Base-by-base conservation (phyloP, 64 coral and sea anemone genomes). In the Montipora foliosa region DNA sequence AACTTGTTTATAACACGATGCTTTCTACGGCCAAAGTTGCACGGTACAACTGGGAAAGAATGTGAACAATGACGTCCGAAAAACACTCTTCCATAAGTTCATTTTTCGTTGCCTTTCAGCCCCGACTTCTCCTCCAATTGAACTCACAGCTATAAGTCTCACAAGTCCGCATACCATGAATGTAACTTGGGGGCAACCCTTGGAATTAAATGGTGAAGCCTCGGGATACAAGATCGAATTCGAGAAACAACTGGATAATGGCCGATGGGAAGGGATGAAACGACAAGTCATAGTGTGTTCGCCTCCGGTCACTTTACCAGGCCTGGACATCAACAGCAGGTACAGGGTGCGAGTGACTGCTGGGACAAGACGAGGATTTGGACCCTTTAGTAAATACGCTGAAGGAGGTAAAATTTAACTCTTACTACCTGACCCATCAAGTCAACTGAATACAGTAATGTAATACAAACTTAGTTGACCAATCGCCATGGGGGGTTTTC, bases 291-390 rank as follows among this genome's bases (percentile, higher is more conserved):
- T 86, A 64, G 67, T 44, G 20, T 72, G 82, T 12, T 13, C 16
- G 8, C 45, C 67, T 50, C 44, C 47, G 1, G 47, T 22, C 46
- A 86, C 64, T 20, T 12, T 86, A 52, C 49, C 82, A 49, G 82
- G 46, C 0, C 15, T 86, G 8, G 64, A 71, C 19, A 86, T 69
- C 3, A 49, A 71, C 9, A 52, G 2, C 22, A 17, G 67, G 2
- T 49, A 86, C n/a, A 70, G 67, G n/a, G 47, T 86, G 7, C 6
- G 13, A 51, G 82, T 86, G 45, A 66, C 82, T 22, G 82, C 82
- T 11, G 67, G 82, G 3, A 71, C 82, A 70, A 49, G 82, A 13
- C 70, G 71, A 24, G 82, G 82, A 47, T 50, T 71, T 15, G 45
- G 82, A 22, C 82, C 66, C 16, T 86, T 86, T 47, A 86, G 64